phyloP scores from a whole-genome alignment of 2,113 vertebrate genomes.

The Peromyscus maniculatus region DNA sequence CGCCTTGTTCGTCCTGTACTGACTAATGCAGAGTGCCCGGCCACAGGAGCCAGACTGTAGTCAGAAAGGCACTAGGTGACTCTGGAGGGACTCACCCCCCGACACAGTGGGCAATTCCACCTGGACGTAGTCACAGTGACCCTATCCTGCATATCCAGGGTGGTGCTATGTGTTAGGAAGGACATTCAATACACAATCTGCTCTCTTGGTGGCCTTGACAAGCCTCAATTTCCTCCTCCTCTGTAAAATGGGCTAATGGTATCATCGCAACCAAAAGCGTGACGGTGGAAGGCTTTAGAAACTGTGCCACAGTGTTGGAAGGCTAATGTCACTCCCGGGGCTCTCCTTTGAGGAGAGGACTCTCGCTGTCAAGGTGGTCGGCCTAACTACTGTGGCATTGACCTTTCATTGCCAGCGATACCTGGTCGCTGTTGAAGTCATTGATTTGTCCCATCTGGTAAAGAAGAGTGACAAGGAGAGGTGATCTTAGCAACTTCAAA shows the following conservation, averaged over 20 bases:
- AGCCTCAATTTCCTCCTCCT: slow-evolving; percentile 1
- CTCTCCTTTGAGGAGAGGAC: not conserved
- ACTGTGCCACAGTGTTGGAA: not conserved
- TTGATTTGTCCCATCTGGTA: not conserved
- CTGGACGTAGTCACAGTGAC: not conserved
- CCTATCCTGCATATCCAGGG: not conserved
- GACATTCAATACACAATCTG: not conserved
- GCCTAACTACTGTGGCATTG: not conserved
- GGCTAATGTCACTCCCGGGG: not conserved
- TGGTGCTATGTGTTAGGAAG: not conserved
- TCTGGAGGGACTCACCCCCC: not conserved
- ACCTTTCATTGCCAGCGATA: not conserved
- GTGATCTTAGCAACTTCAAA: not conserved
- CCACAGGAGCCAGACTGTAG: not conserved
- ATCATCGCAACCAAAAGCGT: not conserved
- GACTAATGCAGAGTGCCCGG: not conserved
- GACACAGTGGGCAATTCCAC: not conserved
- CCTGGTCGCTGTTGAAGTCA: not conserved
- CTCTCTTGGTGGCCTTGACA: not conserved
- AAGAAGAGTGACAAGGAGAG: not conserved
- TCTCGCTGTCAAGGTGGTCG: too few species aligned
- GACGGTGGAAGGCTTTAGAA: not conserved
- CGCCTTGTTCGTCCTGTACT: too few species aligned
- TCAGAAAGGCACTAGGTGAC: not conserved
- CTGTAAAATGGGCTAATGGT: not conserved